These are phyloP conservation scores for Polypedilum pembai DNA, from an alignment of 1,140 invertebrate genomes.

Conservation along the genomic window DNA sequence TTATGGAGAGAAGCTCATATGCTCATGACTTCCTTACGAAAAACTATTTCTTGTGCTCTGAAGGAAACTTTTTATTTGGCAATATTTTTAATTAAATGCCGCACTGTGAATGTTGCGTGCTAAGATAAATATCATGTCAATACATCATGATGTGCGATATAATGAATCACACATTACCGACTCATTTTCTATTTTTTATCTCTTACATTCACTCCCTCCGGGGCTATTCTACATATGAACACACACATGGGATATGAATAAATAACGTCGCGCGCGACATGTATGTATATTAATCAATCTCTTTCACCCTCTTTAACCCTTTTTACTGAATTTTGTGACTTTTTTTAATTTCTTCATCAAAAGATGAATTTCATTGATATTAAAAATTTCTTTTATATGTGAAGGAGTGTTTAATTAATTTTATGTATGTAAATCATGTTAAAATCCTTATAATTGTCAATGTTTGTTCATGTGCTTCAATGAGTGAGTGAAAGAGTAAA, in stretches of 20 bases:
- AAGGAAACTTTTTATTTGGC: neutral
- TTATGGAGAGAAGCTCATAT: conserved; percentile 14
- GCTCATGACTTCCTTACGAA: neutral
- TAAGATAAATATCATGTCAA: conserved; percentile 26
- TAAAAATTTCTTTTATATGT: neutral
- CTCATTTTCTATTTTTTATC: neutral
- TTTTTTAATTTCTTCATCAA: neutral
- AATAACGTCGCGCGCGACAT: neutral
- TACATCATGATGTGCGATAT: conserved; percentile 5
- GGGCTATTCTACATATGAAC: neutral
- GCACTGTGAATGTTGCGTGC: neutral
- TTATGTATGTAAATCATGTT: neutral
- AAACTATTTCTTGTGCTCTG: neutral
- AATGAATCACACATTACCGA: conserved; percentile 12
- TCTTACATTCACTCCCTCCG: neutral
- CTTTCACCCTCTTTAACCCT: neutral
- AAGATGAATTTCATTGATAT: neutral
- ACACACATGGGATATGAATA: neutral
- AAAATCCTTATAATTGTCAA: conserved; percentile 14
- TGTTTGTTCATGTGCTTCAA: conserved; percentile 26
- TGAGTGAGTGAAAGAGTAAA: conserved; percentile 1
- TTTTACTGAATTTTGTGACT: neutral
- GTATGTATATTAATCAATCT: neutral
- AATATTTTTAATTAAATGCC: neutral
- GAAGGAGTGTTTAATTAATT: conserved; percentile 2